Evolutionary conservation across 2,888 invertebrate genomes (phyloP), one percentile per base, ranked within the genome.

Genomic region (Acanthococcus lagerstroemiae): DNA sequence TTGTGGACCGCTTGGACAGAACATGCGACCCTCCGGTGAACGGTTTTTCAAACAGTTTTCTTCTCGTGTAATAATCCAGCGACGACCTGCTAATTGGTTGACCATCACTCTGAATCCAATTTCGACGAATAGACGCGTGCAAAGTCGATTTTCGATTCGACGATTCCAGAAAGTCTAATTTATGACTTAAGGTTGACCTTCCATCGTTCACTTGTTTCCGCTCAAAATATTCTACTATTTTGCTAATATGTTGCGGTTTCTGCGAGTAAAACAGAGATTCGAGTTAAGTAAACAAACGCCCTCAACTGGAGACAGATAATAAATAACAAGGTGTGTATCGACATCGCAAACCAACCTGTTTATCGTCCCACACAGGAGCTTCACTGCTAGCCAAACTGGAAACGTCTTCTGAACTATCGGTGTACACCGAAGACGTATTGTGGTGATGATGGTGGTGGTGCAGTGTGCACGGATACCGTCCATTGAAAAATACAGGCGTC

Each of bases 151-250:
- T 37, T 45, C 45, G 55, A 22, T 66, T 60, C 15, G 58, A 60
- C 21, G 65, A 57, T 27, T 52, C 57, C 15, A 58, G 19, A 37
- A 57, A 27, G 66, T 68, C 52, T 65, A 67, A 65, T 67, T 69
- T 56, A 66, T 60, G 65, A 61, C 58, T 55, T 1, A 60, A 7
- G 17, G 24, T n/a, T 15, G 60, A 9, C 21, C 17, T 60, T 52
- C 70, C 67, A 58, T 66, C 12, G 55, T 46, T 56, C 1, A 67
- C 75, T 76, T 78, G 74, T 74, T 89, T 87, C 55, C 87, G 80
- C 77, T 92, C 91, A 77, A 92, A 91, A 76, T 91, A 91, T 73
- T 91, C 90, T 26, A 92, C 91, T 71, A 91, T 91, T 74, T 85
- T 84, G 56, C 88, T 85, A 71, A 90, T 90, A 75, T 87, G 83